Base-by-base conservation (phyloP, 2,113 vertebrate genomes). In the Verasper variegatus region DNA sequence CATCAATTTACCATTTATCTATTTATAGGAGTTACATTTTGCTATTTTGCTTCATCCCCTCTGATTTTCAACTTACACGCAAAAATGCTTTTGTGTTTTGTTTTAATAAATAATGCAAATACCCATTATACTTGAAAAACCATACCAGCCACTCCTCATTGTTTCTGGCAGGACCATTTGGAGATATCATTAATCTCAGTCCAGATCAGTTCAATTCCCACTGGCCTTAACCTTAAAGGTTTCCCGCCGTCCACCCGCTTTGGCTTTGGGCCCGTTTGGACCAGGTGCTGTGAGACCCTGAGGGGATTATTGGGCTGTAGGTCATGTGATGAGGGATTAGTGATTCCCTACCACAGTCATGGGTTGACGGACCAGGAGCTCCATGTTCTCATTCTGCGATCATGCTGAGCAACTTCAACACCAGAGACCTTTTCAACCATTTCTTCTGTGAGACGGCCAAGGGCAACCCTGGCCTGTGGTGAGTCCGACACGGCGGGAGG, bases 401-500 rank as follows among this genome's bases (percentile, higher is more conserved):
- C 91, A 94, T 94, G 94, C 89, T 94, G 87, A 92, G 93, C 89
- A 94, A 95, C 91, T 95, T 94, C 82, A 94, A 94, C 89, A 92
- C 89, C 89, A 92, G 92, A 80, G 92, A 94, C 49, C 94, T 95
- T 78, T 94, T 95, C 80, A 94, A 93, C 88, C 90, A 94, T 66
- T 95, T 94, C 82, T 95, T 94, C 88, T 95, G 93, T 70, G 92
- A 95, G 78, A 94, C 94, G 17, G 93, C 93, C 78, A 93, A 94
- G 71, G 94, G 93, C 55, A 95, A 95, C 88, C 94, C 92, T 1
- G 92, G 86, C 40, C 83, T 95, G 81, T 94, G 94, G 94, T 95
- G 91, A 95, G 94, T 94, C 4, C 0, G 40, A 47, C 26, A 24
- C 9, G 2, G 54, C 3, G 9, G 66, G 62, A 20, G 15, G 74